Base-by-base conservation (phyloP, 2,113 vertebrate species). In the human region DNA sequence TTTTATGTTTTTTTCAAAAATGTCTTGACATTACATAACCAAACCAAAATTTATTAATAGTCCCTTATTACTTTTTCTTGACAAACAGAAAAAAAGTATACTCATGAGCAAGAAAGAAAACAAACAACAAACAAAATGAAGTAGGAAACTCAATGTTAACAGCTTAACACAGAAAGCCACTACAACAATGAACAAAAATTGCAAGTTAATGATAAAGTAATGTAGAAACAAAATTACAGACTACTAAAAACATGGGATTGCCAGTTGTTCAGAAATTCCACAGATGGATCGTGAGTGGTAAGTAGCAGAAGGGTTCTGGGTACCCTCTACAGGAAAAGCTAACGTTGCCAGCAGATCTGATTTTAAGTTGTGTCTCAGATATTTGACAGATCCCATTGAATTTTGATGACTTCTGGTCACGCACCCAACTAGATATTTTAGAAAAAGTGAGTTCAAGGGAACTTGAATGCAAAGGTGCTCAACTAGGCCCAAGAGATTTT, bases 11-110 rank as follows among this genome's bases (percentile, higher is more conserved):
- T 97, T 98, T 98, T 61, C 59, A 98, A 98, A 99, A 99, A 99
- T 99, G 99, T 98, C 83, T 99, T 98, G 97, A 98, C 98, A 97
- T 98, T 98, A 98, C 98, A 99, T 98, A 99, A 98, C 98, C 99
- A 98, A 99, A 99, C 97, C 98, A 98, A 99, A 98, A 98, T 98
- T 97, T 98, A 98, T 98, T 98, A 96, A 98, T 98, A 98, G 98
- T 98, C 98, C 96, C 98, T 98, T 98, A 98, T 98, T 98, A 98
- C 83, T 97, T 97, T 97, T 98, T 86, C 17, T 95, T 98, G 98
- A 98, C 90, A 97, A 98, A 55, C 86, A 95, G 89, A 83, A 83
- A 76, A 76, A 83, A 93, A 81, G 6, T 55, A 40, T 72, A 43
- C 8, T 16, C 14, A 57, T 72, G 43, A 83, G 43, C 6, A 84